Percentiles rank a stretch among this genome's conserved stretches.
Conservation (phyloP, 64 coral and sea anemone genomes). For the Porites australiensis region DNA sequence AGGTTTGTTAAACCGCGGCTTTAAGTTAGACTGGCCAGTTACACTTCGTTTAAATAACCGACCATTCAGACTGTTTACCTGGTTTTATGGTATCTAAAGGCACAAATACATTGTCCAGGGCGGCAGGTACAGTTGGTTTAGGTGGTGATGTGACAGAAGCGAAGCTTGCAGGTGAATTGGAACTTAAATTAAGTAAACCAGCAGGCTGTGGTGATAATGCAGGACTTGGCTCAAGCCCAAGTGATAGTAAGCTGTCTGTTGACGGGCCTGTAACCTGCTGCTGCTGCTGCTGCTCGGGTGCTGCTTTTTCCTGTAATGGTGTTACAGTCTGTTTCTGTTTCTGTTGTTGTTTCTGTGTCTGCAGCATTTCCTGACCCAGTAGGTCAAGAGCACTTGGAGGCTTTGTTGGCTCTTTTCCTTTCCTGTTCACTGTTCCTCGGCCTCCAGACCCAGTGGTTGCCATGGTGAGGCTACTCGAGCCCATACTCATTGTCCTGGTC, state of each 20-base stretch:
- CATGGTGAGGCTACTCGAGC: slow-evolving; percentile 57
- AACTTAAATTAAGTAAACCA: neutral
- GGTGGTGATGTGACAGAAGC: slow-evolving; percentile 29
- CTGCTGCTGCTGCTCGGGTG: slow-evolving; percentile 15
- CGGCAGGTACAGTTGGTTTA: slow-evolving; percentile 28
- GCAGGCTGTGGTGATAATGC: neutral
- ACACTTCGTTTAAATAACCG: neutral
- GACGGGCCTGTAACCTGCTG: too few relatives aligned
- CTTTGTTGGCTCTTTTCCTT: slow-evolving; percentile 33
- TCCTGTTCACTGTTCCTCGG: slow-evolving; percentile 54
- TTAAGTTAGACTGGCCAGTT: too few relatives aligned
- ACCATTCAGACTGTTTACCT: slow-evolving; percentile 52
- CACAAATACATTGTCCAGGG: slow-evolving; percentile 91
- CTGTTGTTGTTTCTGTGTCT: slow-evolving; percentile 92
- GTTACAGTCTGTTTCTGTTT: slow-evolving; percentile 79
- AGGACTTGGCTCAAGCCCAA: slow-evolving; percentile 19
- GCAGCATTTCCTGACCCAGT: slow-evolving; percentile 79
- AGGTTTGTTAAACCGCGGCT: neutral
- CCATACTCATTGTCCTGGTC: slow-evolving; percentile 49
- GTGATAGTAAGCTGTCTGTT: slow-evolving; percentile 14
- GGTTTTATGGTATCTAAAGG: slow-evolving; percentile 93
- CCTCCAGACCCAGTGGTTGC: slow-evolving; percentile 44
- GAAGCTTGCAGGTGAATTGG: slow-evolving; percentile 43
- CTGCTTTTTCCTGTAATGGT: slow-evolving; percentile 53
- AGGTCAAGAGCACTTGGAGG: slow-evolving; percentile 75